Evolutionary conservation across 2,113 vertebrate genomes (phyloP).

Genomic region (Ptyas mucosa): DNA sequence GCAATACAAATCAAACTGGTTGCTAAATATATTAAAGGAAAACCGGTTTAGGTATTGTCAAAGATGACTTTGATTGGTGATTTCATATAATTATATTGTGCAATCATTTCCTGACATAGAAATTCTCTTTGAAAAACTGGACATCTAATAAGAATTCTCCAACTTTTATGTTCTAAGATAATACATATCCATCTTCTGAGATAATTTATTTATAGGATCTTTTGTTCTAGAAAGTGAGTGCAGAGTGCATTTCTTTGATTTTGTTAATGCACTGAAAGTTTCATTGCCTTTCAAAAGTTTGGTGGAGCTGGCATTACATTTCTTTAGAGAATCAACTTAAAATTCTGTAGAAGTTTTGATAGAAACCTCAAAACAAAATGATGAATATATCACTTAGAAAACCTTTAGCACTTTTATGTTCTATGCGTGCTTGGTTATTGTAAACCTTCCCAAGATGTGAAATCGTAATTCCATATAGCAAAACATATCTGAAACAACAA

Average conservation of each 20-base stretch:
- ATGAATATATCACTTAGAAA: not conserved
- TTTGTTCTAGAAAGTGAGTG: not conserved
- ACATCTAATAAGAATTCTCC: not conserved
- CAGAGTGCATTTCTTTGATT: not conserved
- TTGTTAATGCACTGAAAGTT: not conserved
- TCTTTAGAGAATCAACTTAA: not conserved
- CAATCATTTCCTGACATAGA: not conserved
- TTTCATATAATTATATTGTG: not conserved
- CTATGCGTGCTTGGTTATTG: not conserved
- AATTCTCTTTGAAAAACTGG: not conserved
- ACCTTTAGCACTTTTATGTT: not conserved
- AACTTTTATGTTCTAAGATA: not conserved
- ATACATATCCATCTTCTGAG: not conserved
- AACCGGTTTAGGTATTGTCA: not conserved
- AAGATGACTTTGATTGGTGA: not conserved
- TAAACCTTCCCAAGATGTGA: not conserved
- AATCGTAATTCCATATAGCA: not conserved
- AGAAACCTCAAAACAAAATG: constrained; percentile 13
- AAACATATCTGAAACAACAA: not conserved
- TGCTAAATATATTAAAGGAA: not conserved
- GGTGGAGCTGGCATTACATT: not conserved
- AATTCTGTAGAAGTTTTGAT: constrained; percentile 1
- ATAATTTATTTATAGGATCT: not conserved
- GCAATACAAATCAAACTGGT: not conserved
- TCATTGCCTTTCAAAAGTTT: constrained; percentile 4